A percentile compares a stretch with the other conserved stretches of the same genome.
Evolutionary conservation across 2,113 vertebrate genomes (phyloP).

Genomic region (Microcebus lehilahytsara): DNA sequence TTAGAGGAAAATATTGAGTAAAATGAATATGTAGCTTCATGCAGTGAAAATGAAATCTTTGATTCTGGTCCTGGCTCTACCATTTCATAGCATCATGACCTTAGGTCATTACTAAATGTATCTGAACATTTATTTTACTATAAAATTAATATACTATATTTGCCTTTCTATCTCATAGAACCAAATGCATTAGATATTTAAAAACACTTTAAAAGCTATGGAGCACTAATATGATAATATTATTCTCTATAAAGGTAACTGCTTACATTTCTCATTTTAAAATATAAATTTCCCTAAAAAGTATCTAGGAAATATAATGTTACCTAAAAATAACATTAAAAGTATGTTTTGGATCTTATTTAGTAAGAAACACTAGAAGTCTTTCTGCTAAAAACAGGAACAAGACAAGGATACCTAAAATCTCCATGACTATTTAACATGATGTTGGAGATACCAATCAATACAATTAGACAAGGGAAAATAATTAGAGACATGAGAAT

Average conservation of each 20-base stretch:
- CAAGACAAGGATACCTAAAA: neutral
- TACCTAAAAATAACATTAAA: neutral
- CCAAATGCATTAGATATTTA: conserved; percentile 7
- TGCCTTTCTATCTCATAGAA: neutral
- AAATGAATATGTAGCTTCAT: neutral
- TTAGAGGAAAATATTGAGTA: neutral
- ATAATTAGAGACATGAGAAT: neutral
- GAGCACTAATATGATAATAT: neutral
- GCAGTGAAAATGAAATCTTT: neutral
- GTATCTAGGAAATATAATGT: neutral
- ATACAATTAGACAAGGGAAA: neutral
- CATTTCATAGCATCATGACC: neutral
- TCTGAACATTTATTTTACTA: neutral
- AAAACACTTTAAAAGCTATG: neutral
- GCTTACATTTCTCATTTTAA: conserved; percentile 23
- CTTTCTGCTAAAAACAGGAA: neutral
- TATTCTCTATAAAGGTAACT: neutral
- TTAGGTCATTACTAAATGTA: conserved; percentile 10
- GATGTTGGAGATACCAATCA: neutral
- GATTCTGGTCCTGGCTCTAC: neutral
- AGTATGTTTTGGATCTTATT: neutral
- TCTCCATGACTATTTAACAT: neutral
- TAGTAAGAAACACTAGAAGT: neutral
- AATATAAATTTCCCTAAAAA: neutral
- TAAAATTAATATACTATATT: neutral